Percentiles rank a stretch among this genome's conserved stretches.
Conservation (phyloP, 2,888 invertebrate genomes). For the Elgonia sp. region DNA sequence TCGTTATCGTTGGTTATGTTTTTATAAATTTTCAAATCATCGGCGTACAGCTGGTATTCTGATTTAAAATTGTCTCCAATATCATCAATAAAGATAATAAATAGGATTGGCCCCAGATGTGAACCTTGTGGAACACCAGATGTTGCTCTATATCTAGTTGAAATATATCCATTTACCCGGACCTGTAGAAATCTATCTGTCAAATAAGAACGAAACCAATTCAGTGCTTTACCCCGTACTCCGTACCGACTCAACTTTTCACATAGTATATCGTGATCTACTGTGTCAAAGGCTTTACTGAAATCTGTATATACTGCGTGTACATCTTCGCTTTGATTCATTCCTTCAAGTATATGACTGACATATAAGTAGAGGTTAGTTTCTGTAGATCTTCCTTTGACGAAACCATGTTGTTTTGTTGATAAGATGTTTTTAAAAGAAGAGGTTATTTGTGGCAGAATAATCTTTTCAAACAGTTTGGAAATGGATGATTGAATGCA, state of each 20-base stretch:
- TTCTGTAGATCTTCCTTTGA: too few relatives aligned
- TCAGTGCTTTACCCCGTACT: neutral
- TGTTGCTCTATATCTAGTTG: neutral
- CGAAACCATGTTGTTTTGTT: too few relatives aligned
- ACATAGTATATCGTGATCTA: slow-evolving; percentile 13
- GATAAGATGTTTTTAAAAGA: too few relatives aligned
- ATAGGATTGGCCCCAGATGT: slow-evolving; percentile 12
- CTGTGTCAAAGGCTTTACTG: slow-evolving; percentile 20
- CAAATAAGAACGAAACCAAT: slow-evolving; percentile 25
- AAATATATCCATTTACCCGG: slow-evolving; percentile 7
- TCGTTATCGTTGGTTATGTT: neutral
- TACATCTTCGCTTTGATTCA: slow-evolving; percentile 8
- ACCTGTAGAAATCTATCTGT: slow-evolving; percentile 8
- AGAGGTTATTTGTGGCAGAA: too few relatives aligned
- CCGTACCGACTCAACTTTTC: neutral
- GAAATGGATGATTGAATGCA: too few relatives aligned
- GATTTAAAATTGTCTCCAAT: slow-evolving; percentile 17
- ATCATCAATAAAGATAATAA: too few relatives aligned
- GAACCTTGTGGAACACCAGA: too few relatives aligned
- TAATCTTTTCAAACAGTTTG: too few relatives aligned
- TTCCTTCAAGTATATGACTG: neutral
- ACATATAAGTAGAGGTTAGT: too few relatives aligned
- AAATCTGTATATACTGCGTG: slow-evolving; percentile 22
- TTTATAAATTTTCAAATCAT: slow-evolving; percentile 23
- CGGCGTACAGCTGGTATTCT: slow-evolving; percentile 17